Evolutionary conservation across 2,888 invertebrate species (phyloP).

Genomic region (Petrolisthes cinctipes): DNA sequence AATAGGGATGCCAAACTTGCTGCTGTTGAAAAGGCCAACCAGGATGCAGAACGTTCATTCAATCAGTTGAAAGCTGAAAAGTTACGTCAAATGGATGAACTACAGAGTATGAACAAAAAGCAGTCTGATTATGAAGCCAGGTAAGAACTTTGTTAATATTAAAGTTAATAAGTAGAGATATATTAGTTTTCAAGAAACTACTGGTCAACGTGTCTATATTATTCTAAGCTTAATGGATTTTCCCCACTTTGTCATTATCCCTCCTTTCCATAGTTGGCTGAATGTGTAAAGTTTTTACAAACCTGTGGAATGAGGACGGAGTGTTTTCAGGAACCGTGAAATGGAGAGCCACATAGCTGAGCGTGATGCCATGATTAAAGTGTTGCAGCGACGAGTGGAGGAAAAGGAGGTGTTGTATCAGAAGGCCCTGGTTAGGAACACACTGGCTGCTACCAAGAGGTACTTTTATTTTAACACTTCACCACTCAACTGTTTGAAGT

Average conservation of each 20-base stretch:
- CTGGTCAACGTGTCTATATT: no score
- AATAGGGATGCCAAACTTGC: slow-evolving; percentile 82
- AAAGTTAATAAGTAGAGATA: no score
- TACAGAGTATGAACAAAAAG: slow-evolving; percentile 82
- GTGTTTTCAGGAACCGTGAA: slow-evolving; percentile 73
- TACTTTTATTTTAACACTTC: not conserved
- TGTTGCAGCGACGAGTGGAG: slow-evolving; percentile 76
- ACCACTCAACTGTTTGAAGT: not conserved
- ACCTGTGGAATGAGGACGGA: not conserved
- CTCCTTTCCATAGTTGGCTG: not conserved
- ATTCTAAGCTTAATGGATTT: not conserved
- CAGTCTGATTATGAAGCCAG: slow-evolving; percentile 87
- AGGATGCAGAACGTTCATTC: slow-evolving; percentile 86
- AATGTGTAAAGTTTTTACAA: not conserved
- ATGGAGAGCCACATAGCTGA: slow-evolving; percentile 89
- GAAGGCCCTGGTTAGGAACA: slow-evolving; percentile 47
- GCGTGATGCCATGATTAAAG: slow-evolving; percentile 90
- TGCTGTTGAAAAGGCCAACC: slow-evolving; percentile 84
- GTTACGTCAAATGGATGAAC: slow-evolving; percentile 89
- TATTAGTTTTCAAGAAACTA: no score
- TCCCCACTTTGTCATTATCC: not conserved
- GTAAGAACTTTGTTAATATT: slow-evolving; percentile 70
- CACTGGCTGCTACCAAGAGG: slow-evolving; percentile 39
- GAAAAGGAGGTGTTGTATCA: slow-evolving; percentile 67
- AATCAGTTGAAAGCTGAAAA: slow-evolving; percentile 88